Evolutionary conservation across 2,888 invertebrate species (phyloP).

Genomic region (Kryphioiulus occultus): DNA sequence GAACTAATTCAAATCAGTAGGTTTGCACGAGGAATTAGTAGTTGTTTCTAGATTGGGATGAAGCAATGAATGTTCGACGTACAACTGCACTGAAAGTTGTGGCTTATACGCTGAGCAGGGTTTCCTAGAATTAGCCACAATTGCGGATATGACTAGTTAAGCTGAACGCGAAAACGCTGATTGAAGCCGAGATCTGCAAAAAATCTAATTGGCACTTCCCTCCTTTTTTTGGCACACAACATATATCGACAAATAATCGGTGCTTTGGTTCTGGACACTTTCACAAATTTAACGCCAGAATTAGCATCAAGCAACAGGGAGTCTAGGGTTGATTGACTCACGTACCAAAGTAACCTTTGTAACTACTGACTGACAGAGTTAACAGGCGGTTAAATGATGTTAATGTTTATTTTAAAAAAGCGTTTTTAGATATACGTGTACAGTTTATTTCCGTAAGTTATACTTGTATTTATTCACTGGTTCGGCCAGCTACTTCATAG

Average conservation of each 20-base stretch:
- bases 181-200: not conserved
- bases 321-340: not conserved
- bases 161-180: constrained; percentile 17
- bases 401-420: not conserved
- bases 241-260: not conserved
- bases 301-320: not conserved
- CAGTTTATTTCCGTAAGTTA: no score
- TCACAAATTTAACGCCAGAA: not conserved
- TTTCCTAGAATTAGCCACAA: constrained; percentile 17
- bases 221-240: not conserved
- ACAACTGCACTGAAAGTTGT: not conserved
- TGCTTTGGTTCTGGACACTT: not conserved
- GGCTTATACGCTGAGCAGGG: not conserved
- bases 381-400: not conserved
- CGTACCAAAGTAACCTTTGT: not conserved
- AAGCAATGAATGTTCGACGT: not conserved
- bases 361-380: not conserved
- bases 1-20: not conserved
- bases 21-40: not conserved
- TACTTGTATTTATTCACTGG: no score
- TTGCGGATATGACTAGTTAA: constrained; percentile 41
- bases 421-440: not conserved
- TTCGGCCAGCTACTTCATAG: no score
- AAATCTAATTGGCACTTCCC: constrained; percentile 6
- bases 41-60: not conserved